These are phyloP conservation scores for Ophioninae sp. DNA, from an alignment of 2,888 invertebrate species.

Conservation along the genomic window DNA sequence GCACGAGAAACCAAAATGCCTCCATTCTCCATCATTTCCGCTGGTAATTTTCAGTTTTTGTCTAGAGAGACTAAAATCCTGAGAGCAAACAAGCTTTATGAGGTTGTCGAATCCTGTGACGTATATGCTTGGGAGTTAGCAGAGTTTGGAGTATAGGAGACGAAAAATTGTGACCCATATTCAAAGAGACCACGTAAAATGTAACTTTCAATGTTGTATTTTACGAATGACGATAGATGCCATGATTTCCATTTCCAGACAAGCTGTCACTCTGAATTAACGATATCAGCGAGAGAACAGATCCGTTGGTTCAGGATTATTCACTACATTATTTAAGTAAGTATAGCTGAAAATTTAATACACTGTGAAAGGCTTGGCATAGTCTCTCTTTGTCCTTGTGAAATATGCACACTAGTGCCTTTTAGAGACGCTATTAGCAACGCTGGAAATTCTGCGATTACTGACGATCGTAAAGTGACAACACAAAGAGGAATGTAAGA, in stretches of 20 bases:
- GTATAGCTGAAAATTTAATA: too few relatives aligned
- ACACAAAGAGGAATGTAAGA: too few relatives aligned
- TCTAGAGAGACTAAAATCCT: neutral
- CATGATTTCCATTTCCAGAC: neutral
- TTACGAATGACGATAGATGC: neutral
- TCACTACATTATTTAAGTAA: too few relatives aligned
- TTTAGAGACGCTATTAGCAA: too few relatives aligned
- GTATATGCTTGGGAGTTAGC: constrained; percentile 7
- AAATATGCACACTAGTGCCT: too few relatives aligned
- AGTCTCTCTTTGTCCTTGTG: too few relatives aligned
- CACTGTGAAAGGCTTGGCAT: too few relatives aligned
- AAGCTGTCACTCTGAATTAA: too few relatives aligned
- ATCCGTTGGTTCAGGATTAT: too few relatives aligned
- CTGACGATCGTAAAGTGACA: too few relatives aligned
- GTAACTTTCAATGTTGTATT: constrained; percentile 7
- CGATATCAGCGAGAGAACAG: too few relatives aligned
- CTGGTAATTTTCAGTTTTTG: constrained; percentile 33
- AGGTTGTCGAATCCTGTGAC: constrained; percentile 38
- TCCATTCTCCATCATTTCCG: constrained; percentile 35
- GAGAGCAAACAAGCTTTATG: constrained; percentile 8
- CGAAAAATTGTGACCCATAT: constrained; percentile 41
- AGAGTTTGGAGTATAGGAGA: constrained; percentile 10
- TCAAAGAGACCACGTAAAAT: constrained; percentile 3
- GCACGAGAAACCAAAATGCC: constrained; percentile 26
- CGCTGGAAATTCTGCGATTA: too few relatives aligned